phyloP scores from a whole-genome alignment of 2,888 invertebrate genomes.

The Agrotis ipsilon region DNA sequence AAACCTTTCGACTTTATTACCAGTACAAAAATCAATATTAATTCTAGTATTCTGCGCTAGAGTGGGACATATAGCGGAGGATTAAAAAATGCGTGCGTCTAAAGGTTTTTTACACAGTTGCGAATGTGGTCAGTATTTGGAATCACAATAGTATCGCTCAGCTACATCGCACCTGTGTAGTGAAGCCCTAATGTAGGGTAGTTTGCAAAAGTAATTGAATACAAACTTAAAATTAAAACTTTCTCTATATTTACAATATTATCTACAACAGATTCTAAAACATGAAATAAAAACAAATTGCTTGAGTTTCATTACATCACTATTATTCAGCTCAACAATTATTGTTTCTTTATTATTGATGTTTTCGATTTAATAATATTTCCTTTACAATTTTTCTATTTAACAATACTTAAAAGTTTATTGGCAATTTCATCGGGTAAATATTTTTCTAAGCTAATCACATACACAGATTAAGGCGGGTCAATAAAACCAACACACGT shows the following conservation, averaged over 20 bases:
- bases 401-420: conserved; percentile 39
- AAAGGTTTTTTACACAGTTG: conserved; percentile 10
- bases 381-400: conserved; percentile 38
- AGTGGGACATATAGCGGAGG: background rate
- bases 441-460: conserved; percentile 50
- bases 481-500: conserved; percentile 62
- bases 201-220: conserved; percentile 12
- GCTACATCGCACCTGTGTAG: conserved; percentile 2
- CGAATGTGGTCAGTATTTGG: background rate
- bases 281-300: conserved; percentile 48
- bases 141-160: background rate
- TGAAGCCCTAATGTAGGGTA: background rate
- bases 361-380: conserved; percentile 24
- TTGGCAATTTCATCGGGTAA: conserved; percentile 48
- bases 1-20: conserved; percentile 65
- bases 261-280: conserved; percentile 42
- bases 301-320: conserved; percentile 39
- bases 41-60: conserved; percentile 6
- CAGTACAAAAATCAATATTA: conserved; percentile 27
- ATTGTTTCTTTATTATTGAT: conserved; percentile 16
- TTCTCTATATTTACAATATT: conserved; percentile 49
- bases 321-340: conserved; percentile 22
- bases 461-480: conserved; percentile 56
- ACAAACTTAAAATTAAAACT: conserved; percentile 35
- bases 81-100: background rate